A percentile compares a stretch with the other conserved stretches of the same genome.
Conservation (phyloP, 2,888 invertebrate species). For the Amblyteles armatorius region DNA sequence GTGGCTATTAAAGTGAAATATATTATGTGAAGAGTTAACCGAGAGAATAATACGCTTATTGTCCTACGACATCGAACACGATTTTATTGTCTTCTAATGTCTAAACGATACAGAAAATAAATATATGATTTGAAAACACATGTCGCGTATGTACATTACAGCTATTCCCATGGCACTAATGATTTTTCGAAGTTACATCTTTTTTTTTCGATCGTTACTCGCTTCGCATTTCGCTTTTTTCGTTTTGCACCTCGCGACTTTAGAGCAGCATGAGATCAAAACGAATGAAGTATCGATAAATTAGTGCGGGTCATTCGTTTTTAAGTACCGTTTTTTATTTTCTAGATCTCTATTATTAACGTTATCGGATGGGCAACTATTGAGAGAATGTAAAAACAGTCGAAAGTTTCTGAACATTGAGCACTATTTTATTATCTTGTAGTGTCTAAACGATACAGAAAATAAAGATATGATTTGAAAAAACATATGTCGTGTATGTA, state of each 20-base stretch:
- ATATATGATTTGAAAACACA: conserved; percentile 26
- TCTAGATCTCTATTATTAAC: not conserved
- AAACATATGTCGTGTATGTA: conserved; percentile 19
- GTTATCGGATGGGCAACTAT: not conserved
- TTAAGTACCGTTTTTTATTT: conserved; percentile 33
- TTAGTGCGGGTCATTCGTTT: not conserved
- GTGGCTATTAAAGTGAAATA: not conserved
- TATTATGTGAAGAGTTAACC: conserved; percentile 6
- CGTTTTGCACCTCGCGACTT: not conserved
- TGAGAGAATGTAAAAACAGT: not conserved
- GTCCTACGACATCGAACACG: conserved; percentile 43
- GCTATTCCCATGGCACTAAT: conserved; percentile 41
- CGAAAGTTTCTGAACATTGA: conserved; percentile 27
- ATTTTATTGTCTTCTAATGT: conserved; percentile 46
- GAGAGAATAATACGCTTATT: conserved; percentile 32
- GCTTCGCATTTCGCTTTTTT: not conserved
- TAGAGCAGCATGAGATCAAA: not conserved
- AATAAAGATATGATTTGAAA: conserved; percentile 46
- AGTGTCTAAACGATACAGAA: conserved; percentile 45
- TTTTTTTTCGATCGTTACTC: not conserved
- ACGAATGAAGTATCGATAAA: conserved; percentile 3
- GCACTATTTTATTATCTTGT: conserved; percentile 53
- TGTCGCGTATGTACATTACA: conserved; percentile 25
- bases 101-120: conserved; percentile 54
- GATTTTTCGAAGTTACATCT: conserved; percentile 20